Base-by-base conservation (phyloP, 2,797 vertebrate species). In the Fistularia commersonii region DNA sequence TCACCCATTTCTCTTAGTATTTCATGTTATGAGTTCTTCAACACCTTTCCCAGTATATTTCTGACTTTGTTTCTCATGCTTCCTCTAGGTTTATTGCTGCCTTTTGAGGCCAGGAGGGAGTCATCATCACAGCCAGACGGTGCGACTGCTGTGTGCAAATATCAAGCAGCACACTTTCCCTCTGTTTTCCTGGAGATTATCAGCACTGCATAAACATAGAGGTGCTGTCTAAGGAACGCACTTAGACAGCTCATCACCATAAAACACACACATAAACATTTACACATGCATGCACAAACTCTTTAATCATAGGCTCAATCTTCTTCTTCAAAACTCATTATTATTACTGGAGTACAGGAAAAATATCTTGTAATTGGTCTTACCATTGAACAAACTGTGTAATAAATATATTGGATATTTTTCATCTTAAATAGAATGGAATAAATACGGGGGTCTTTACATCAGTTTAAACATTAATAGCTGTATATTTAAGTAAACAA, bases 101-200 rank as follows among this genome's bases (percentile, higher is more conserved):
- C 72, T 83, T 72, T 64, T 69, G 54, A 65, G 54, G 74, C 76
- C 74, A 68, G 61, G 61, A 79, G 79, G 81, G 85, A 86, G 74
- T 67, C 74, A 69, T 86, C 83, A 81, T 80, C 72, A 61, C 53
- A 61, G 76, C 76, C 68, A 81, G 80, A 75, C 75, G 67, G 69
- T 63, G 49, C 52, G 68, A 80, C 77, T 67, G 79, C 66, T 74
- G 74, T 68, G 83, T 82, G 85, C 81, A 88, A 88, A 88, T 90
- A 88, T 87, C 86, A 82, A 76, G 67, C 72, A 57, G 70, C 59
- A 61, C 66, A 54, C 53, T 37, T 42, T 13, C 54, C 51, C 56
- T 61, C 57, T 62, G 54, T 81, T 79, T 79, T 85, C 62, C 72
- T 48, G 59, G 65, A 78, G 79, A 80, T 69, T 47, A 72, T 74